Evolutionary conservation across 35 echinoderm and acorn worm genomes (phyloP), one percentile per base, ranked within the genome.

Genomic region (Anneissia japonica): DNA sequence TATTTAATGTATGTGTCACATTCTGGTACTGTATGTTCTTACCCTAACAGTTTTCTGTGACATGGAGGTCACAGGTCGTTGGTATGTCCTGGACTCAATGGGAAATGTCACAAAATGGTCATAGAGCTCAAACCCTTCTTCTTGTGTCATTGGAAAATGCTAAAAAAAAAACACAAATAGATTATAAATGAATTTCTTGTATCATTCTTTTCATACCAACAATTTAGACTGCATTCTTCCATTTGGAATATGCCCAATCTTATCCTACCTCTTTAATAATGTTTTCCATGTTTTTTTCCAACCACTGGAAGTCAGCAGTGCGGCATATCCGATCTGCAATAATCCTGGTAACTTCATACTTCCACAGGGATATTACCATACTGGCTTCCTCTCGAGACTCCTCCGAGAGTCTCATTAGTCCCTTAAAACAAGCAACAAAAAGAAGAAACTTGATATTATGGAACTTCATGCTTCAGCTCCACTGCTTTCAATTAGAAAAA

Each of bases 21-120:
- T n/a, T n/a, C n/a, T n/a, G n/a, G n/a, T n/a, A n/a, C n/a, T n/a
- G n/a, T 35, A 35, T 77, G 5, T 37, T 83, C 91, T 88, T 85
- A 99, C 96, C 81, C 89, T 91, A 72, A 99, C 89, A 35, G 92
- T 87, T 30, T 99, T 99, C 87, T 99, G 96, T 83, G 96, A 99
- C 72, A 99, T 86, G 3, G 96, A 94, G 0, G 96, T 99, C 64
- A 99, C 86, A 36, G 96, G 96, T 51, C 96, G 85, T 76, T 94
- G 92, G 55, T 93, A 98, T 32, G 88, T 85, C 78, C 95, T 86
- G 3, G 92, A 84, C 37, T 98, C 95, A 19, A 93, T 98, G 0
- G 95, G 89, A 51, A 98, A 98, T 35, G 95, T 98, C 31, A 99
- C 96, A 94, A 99, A 99, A 36, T 99, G 81, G 3, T 99, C 92